Evolutionary conservation across 2,113 vertebrate species (phyloP).

Genomic region (Erythrolamprus reginae): DNA sequence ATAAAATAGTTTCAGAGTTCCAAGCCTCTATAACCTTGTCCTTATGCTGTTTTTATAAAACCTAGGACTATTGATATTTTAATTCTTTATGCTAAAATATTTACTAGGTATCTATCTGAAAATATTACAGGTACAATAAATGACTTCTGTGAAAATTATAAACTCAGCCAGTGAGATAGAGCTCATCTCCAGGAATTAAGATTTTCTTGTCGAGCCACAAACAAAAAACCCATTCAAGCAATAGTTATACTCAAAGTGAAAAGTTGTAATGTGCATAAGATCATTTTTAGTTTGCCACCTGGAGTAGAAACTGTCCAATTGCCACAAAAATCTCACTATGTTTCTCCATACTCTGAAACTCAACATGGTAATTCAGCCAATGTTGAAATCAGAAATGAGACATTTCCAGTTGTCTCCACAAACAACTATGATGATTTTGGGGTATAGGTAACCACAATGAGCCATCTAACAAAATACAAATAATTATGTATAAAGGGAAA

Average conservation of each 20-base stretch:
- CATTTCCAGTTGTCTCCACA: not conserved
- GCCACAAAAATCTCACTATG: conserved; percentile 40
- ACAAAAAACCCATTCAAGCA: conserved; percentile 37
- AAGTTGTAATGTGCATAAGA: conserved; percentile 58
- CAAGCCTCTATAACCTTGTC: not conserved
- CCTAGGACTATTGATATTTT: not conserved
- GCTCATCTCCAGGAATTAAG: conserved; percentile 3
- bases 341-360: conserved; percentile 47
- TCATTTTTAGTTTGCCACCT: conserved; percentile 61
- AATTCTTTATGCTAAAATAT: not conserved
- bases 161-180: conserved; percentile 26
- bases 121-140: not conserved
- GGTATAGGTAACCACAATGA: conserved; percentile 21
- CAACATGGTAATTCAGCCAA: conserved; percentile 45
- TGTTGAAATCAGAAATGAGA: conserved; percentile 33
- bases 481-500: not conserved
- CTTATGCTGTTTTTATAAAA: not conserved
- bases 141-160: not conserved
- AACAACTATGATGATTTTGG: conserved; percentile 2
- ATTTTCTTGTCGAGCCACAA: conserved; percentile 22
- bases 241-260: conserved; percentile 55
- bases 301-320: conserved; percentile 58
- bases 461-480: conserved; percentile 27
- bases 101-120: conserved; percentile 7
- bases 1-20: not conserved